A percentile compares a stretch with the other conserved stretches of the same genome.
These are phyloP conservation scores for Oryzias javanicus DNA, from an alignment of 2,113 vertebrate genomes.

Conservation along the genomic window DNA sequence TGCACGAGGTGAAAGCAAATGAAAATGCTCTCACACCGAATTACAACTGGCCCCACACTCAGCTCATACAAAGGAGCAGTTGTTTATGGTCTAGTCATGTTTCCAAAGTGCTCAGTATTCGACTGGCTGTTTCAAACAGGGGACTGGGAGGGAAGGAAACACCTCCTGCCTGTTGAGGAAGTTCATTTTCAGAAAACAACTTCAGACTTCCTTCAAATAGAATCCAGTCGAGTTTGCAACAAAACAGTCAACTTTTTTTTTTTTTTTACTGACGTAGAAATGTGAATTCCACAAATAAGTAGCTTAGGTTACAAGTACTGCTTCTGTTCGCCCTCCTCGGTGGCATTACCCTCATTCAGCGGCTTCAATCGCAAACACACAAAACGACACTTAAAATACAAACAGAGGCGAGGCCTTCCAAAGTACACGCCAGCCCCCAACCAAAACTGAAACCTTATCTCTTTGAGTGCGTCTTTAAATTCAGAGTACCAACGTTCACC, in stretches of 20 bases:
- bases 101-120: slow-evolving; percentile 72
- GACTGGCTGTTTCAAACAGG: slow-evolving; percentile 66
- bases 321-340: slow-evolving; percentile 5
- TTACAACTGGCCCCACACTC: slow-evolving; percentile 51
- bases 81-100: slow-evolving; percentile 72
- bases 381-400: slow-evolving; percentile 47
- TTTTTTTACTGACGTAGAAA: slow-evolving; percentile 21
- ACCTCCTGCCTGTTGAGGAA: slow-evolving; percentile 73
- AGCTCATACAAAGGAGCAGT: slow-evolving; percentile 63
- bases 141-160: slow-evolving; percentile 66
- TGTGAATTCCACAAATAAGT: slow-evolving; percentile 24
- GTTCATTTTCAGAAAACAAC: slow-evolving; percentile 72
- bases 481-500: slow-evolving; percentile 41
- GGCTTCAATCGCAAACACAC: slow-evolving; percentile 29
- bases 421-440: slow-evolving; percentile 50
- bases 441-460: slow-evolving; percentile 69
- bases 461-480: slow-evolving; percentile 55
- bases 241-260: slow-evolving; percentile 25
- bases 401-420: slow-evolving; percentile 56
- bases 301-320: slow-evolving; percentile 14
- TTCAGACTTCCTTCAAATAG: slow-evolving; percentile 53
- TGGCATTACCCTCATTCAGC: slow-evolving; percentile 15
- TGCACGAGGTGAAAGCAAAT: slow-evolving; percentile 35
- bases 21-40: slow-evolving; percentile 51
- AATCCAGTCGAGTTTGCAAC: slow-evolving; percentile 12